Conservation (phyloP, 2,888 invertebrate species). For the Myopa tessellatipennis region DNA sequence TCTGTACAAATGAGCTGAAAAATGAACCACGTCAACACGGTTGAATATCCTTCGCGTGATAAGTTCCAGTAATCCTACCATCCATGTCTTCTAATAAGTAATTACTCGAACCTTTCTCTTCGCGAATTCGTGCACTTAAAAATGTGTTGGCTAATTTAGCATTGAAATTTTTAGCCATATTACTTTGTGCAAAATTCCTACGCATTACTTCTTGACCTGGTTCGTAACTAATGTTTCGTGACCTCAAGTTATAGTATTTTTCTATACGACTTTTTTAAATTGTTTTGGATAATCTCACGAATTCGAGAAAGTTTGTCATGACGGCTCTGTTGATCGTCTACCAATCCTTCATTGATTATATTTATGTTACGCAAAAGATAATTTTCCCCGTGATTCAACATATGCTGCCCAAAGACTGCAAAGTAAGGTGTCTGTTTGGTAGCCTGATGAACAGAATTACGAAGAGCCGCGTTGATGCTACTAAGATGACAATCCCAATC, state of each 20-base stretch:
- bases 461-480: not conserved
- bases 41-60: constrained; percentile 4
- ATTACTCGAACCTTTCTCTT: too few species aligned
- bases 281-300: too few species aligned
- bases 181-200: too few species aligned
- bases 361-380: not conserved
- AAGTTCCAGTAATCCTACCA: not conserved
- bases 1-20: too few species aligned
- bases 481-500: not conserved
- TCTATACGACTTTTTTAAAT: too few species aligned
- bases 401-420: not conserved
- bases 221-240: constrained; percentile 4
- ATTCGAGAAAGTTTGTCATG: too few species aligned
- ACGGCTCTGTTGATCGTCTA: too few species aligned
- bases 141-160: not conserved
- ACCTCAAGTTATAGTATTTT: not conserved
- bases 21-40: too few species aligned
- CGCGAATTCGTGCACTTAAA: constrained; percentile 5
- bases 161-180: constrained; percentile 4
- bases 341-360: not conserved
- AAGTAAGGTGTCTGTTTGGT: not conserved
- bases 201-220: too few species aligned
- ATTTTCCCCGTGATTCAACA: too few species aligned
- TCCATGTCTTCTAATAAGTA: constrained; percentile 8
- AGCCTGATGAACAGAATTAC: not conserved